These are phyloP conservation scores for Xiphophorus birchmanni DNA, from an alignment of 2,797 vertebrate genomes.

Conservation along the genomic window DNA sequence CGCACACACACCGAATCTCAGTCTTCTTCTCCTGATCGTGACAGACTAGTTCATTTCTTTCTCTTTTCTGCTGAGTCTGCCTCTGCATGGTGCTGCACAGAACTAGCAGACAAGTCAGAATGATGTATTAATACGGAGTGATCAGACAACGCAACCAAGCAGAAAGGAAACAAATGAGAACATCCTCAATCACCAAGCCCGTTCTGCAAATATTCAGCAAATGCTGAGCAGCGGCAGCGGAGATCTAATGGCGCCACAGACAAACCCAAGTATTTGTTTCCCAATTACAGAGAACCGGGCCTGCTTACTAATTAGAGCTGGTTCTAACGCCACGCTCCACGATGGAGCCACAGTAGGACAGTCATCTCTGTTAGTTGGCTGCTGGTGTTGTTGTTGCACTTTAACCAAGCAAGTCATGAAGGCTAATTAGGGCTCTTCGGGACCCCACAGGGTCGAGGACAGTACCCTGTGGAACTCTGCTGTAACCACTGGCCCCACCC, in stretches of 20 bases:
- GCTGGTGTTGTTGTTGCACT: constrained; percentile 48
- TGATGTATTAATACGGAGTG: constrained; percentile 40
- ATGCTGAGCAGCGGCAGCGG: constrained; percentile 29
- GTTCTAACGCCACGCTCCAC: not conserved
- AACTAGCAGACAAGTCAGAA: constrained; percentile 21
- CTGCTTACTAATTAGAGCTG: not conserved
- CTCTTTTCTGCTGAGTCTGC: constrained; percentile 14
- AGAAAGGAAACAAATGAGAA: constrained; percentile 42
- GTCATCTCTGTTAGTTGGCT: constrained; percentile 49
- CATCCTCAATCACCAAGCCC: constrained; percentile 30
- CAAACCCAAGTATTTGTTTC: constrained; percentile 63
- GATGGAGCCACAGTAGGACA: constrained; percentile 46
- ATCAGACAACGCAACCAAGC: constrained; percentile 23
- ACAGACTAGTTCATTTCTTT: constrained; percentile 23
- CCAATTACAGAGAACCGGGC: constrained; percentile 46
- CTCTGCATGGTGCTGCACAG: constrained; percentile 15
- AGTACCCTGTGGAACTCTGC: constrained; percentile 61
- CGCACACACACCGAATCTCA: constrained; percentile 2
- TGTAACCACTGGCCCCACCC: constrained; percentile 44
- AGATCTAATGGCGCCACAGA: constrained; percentile 46
- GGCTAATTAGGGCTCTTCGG: constrained; percentile 81
- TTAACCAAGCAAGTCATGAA: constrained; percentile 75
- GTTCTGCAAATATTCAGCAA: constrained; percentile 47
- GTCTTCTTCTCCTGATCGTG: constrained; percentile 7
- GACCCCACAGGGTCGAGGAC: constrained; percentile 73